A percentile compares a stretch with the other conserved stretches of the same genome.
phyloP scores from a whole-genome alignment of 2,113 vertebrate species.

The Oreochromis niloticus region DNA sequence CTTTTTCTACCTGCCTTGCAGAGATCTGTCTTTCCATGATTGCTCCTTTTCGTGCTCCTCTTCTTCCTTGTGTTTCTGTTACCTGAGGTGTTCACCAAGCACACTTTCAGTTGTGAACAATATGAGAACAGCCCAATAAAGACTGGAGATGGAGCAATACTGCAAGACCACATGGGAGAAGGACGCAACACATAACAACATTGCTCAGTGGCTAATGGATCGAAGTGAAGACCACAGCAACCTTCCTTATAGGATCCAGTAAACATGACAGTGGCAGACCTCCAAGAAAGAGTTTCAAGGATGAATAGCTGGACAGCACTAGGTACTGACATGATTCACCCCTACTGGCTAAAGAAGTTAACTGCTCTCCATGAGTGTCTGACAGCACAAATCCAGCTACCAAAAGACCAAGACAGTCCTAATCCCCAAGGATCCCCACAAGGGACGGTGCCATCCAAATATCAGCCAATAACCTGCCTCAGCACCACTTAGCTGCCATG shows the following conservation, averaged over 20 bases:
- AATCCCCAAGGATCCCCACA: background rate
- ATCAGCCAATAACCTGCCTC: background rate
- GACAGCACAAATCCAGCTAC: background rate
- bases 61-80: background rate
- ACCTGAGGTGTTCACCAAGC: background rate
- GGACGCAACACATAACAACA: background rate
- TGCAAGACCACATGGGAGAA: background rate
- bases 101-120: background rate
- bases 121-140: background rate
- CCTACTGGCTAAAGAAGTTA: background rate
- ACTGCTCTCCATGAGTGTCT: background rate
- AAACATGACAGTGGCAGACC: background rate
- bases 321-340: background rate
- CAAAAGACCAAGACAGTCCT: background rate
- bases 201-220: background rate
- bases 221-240: background rate
- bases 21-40: background rate
- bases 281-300: background rate
- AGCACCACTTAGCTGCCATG: background rate
- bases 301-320: background rate
- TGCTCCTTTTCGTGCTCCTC: background rate
- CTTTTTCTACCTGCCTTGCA: background rate
- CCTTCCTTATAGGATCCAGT: background rate
- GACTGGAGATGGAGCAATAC: background rate
- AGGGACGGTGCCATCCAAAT: background rate